These are phyloP conservation scores for Ophiothrix spiculata DNA, from an alignment of 35 echinoderm and acorn worm genomes.

Conservation along the genomic window DNA sequence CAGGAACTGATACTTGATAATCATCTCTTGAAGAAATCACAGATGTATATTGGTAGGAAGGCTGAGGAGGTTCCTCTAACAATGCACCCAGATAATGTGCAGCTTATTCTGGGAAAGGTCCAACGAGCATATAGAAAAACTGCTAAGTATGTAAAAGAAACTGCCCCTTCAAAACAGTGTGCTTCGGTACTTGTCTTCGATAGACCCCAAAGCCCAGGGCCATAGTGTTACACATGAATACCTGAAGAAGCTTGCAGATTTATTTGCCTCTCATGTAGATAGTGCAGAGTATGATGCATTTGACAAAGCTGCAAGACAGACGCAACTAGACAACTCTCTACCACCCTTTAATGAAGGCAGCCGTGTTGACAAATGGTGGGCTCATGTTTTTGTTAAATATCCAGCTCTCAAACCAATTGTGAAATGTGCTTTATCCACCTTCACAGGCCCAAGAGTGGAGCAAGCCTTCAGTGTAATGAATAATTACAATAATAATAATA, in stretches of 20 bases:
- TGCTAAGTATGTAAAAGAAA: neutral
- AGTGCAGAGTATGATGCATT: neutral
- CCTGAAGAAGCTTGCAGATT: neutral
- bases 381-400: neutral
- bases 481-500: slow-evolving; percentile 43
- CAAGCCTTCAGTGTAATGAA: slow-evolving; percentile 57
- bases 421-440: slow-evolving; percentile 31
- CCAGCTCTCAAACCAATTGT: neutral
- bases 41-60: slow-evolving; percentile 15
- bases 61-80: slow-evolving; percentile 2
- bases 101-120: slow-evolving; percentile 3
- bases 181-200: neutral
- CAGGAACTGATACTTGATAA: neutral
- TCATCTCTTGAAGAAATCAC: neutral
- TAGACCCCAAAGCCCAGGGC: neutral
- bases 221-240: neutral
- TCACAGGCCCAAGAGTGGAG: slow-evolving; percentile 53
- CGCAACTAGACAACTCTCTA: neutral
- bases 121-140: neutral
- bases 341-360: neutral
- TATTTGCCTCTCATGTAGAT: neutral
- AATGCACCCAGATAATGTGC: slow-evolving; percentile 1
- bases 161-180: neutral
- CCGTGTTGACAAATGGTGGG: neutral
- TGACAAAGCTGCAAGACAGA: neutral